Percentiles rank a stretch among this genome's conserved stretches.
Evolutionary conservation across 2,888 invertebrate genomes (phyloP).

Genomic region (Blomia tropicalis): DNA sequence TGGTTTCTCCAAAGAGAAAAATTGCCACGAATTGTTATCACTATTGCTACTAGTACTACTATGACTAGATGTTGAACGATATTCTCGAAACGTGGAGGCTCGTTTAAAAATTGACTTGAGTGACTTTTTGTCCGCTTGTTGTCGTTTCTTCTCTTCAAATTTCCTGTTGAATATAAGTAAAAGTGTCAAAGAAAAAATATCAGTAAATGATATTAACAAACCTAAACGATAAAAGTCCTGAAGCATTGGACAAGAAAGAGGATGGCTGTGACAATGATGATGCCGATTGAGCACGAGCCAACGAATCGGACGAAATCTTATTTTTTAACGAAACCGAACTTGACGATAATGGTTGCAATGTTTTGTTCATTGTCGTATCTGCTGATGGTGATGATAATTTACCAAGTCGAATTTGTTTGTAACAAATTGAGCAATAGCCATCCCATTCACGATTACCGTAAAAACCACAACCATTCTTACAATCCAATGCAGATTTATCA

Average conservation of each 20-base stretch:
- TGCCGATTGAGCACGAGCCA: not conserved
- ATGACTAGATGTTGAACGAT: constrained; percentile 28
- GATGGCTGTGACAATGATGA: not conserved
- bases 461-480: constrained; percentile 85
- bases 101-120: constrained; percentile 61
- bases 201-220: too few relatives aligned
- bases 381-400: not conserved
- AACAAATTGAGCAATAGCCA: constrained; percentile 93
- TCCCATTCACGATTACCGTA: constrained; percentile 96
- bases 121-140: constrained; percentile 57
- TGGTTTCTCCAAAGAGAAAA: constrained; percentile 18
- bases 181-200: too few relatives aligned
- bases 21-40: constrained; percentile 23
- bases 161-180: too few relatives aligned
- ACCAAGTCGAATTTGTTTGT: constrained; percentile 49
- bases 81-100: constrained; percentile 31
- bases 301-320: not conserved
- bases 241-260: not conserved
- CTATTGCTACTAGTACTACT: constrained; percentile 31
- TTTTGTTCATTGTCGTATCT: not conserved
- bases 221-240: constrained; percentile 1
- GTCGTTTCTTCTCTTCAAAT: constrained; percentile 68
- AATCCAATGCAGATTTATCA: constrained; percentile 35
- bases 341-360: not conserved
- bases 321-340: constrained; percentile 2